These are phyloP conservation scores for Bombus superbus DNA, from an alignment of 1,140 invertebrate species.

Conservation along the genomic window DNA sequence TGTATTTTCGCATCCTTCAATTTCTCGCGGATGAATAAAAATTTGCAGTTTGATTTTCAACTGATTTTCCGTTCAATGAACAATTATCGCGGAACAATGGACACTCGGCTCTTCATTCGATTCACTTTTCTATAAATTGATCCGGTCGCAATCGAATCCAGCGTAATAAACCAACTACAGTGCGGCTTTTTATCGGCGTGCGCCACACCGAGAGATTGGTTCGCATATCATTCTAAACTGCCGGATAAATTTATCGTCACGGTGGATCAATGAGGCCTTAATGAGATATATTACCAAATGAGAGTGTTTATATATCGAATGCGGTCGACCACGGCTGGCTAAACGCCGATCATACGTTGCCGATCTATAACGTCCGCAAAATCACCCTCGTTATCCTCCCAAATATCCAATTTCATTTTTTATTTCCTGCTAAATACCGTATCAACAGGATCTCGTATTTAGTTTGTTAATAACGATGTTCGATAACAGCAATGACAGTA, in stretches of 20 bases:
- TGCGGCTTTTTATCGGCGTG: slow-evolving; percentile 30
- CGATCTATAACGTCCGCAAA: slow-evolving; percentile 23
- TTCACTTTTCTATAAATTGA: slow-evolving; percentile 40
- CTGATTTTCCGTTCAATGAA: no score
- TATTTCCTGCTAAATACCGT: neutral
- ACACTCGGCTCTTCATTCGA: neutral
- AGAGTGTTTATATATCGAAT: slow-evolving; percentile 55
- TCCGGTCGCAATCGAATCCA: neutral
- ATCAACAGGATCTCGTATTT: neutral
- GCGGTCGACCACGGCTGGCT: slow-evolving; percentile 43
- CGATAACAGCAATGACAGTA: neutral
- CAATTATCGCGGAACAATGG: neutral
- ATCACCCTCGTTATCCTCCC: slow-evolving; percentile 36
- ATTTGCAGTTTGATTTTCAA: neutral
- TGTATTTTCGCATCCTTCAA: no score
- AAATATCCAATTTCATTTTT: slow-evolving; percentile 22
- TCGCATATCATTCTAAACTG: slow-evolving; percentile 41
- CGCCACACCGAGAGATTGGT: slow-evolving; percentile 9
- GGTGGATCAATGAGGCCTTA: slow-evolving; percentile 57
- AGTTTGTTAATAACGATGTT: neutral
- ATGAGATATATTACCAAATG: slow-evolving; percentile 56
- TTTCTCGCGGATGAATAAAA: no score
- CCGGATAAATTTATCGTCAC: slow-evolving; percentile 47
- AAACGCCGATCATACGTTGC: slow-evolving; percentile 22
- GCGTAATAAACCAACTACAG: slow-evolving; percentile 35